Evolutionary conservation across 2,113 vertebrate species (phyloP).

Genomic region (Malaclemys terrapin): DNA sequence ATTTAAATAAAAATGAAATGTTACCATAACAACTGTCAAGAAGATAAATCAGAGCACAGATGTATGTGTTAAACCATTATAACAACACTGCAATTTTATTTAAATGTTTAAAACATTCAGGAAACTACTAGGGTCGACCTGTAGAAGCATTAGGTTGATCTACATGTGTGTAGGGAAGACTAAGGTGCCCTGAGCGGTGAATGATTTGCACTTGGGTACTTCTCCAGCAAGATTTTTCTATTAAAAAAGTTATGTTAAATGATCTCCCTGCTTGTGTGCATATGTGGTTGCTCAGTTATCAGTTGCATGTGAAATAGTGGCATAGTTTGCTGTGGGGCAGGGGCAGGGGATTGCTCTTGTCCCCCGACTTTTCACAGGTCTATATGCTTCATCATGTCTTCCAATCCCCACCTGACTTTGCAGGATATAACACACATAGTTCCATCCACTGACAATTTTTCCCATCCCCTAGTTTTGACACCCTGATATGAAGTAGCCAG

Average conservation of each 20-base stretch:
- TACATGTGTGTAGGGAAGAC: constrained; percentile 42
- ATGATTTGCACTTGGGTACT: constrained; percentile 13
- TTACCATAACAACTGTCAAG: not conserved
- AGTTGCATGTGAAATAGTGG: not conserved
- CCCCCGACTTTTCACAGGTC: not conserved
- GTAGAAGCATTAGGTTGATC: constrained; percentile 55
- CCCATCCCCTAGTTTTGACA: not conserved
- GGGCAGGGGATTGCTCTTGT: not conserved
- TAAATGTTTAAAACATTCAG: not conserved
- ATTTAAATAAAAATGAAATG: not conserved
- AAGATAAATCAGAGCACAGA: not conserved
- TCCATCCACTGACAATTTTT: not conserved
- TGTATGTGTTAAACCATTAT: constrained; percentile 22
- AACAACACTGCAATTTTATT: constrained; percentile 26
- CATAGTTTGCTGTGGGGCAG: not conserved
- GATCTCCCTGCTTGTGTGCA: not conserved
- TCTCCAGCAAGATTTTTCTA: not conserved
- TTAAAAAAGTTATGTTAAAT: not conserved
- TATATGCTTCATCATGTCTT: not conserved
- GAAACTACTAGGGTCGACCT: not conserved
- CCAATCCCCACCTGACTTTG: not conserved
- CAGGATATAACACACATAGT: not conserved
- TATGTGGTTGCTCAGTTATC: not conserved
- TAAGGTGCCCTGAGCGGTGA: constrained; percentile 4
- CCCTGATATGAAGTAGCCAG: not conserved